Evolutionary conservation across 2,888 invertebrate species (phyloP).

Genomic region (Peribatodes rhomboidaria): DNA sequence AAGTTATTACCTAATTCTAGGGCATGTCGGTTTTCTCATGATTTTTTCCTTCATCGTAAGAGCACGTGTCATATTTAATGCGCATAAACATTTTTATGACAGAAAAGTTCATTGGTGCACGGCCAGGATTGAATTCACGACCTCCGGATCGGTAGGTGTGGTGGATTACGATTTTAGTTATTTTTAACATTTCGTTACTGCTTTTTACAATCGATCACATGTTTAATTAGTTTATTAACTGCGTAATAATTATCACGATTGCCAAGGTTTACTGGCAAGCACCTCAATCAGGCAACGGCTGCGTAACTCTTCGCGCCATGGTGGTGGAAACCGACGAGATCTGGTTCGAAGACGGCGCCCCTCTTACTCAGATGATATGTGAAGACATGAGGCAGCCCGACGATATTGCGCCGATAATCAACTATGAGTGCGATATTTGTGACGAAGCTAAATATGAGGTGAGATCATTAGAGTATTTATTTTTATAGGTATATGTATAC

Average conservation of each 20-base stretch:
- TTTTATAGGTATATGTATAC: too few species aligned
- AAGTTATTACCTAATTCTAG: too few species aligned
- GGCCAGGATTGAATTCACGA: too few species aligned
- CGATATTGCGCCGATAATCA: constrained; percentile 71
- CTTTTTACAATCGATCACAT: too few species aligned
- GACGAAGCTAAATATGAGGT: constrained; percentile 83
- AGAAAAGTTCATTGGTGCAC: too few species aligned
- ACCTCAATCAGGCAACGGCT: constrained; percentile 73
- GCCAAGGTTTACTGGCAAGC: constrained; percentile 80
- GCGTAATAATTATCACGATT: background rate
- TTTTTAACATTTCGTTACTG: too few species aligned
- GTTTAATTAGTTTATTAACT: background rate
- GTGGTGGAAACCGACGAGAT: constrained; percentile 73
- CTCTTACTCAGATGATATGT: constrained; percentile 69
- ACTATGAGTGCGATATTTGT: constrained; percentile 73
- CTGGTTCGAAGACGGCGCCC: constrained; percentile 77
- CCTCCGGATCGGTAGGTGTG: too few species aligned
- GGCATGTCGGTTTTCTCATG: too few species aligned
- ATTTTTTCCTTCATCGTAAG: too few species aligned
- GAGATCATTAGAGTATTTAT: background rate
- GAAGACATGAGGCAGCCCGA: constrained; percentile 79
- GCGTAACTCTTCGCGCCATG: constrained; percentile 77
- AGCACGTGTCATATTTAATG: too few species aligned
- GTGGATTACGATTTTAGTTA: too few species aligned
- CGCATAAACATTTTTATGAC: too few species aligned